Evolutionary conservation across 2,797 vertebrate species (phyloP), one percentile per base, ranked within the genome.

Genomic region (Cryptoblepharus egeriae): DNA sequence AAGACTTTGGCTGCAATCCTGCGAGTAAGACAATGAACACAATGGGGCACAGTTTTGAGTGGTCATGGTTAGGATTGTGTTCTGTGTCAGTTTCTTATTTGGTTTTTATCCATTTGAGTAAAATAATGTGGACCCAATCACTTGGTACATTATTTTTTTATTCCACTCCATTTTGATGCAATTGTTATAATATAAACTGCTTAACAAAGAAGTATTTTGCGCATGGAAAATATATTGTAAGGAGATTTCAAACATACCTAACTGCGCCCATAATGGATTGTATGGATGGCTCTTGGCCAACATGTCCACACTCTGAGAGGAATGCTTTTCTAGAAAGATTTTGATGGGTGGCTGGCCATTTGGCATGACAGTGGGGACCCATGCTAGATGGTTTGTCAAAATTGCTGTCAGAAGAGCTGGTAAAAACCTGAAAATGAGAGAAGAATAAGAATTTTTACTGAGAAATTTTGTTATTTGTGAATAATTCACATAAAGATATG

Each of bases 331-430:
- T 77, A 99, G 96, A 95, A 99, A 99, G 93, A 98, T 99, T 91
- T 98, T 97, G 90, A 99, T 98, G 26, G 98, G 99, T 1, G 98
- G 98, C 70, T 99, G 99, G 64, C 98, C 99, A 35, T 99, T 99
- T 79, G 99, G 99, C 98, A 99, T 99, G 86, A 99, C 98, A 0
- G 99, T 99, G 82, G 99, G 98, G n/a, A 99, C 99, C 99, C 99
- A 99, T 88, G 98, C 99, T 94, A 99, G 94, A 88, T 99, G 99
- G 94, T 99, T 99, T 77, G 98, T 99, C 92, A 99, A 95, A 91
- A 99, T 93, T 79, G 99, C 98, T 39, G 99, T 99, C 92, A 99
- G 95, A 42, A 99, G 95, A 15, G 98, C 98, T 26, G 99, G 97
- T 57, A 99, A 95, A 93, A 99, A 99, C 94, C 99, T 99, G 95